Base-by-base conservation (phyloP, 2,888 invertebrate genomes). In the Cheilosia soror region DNA sequence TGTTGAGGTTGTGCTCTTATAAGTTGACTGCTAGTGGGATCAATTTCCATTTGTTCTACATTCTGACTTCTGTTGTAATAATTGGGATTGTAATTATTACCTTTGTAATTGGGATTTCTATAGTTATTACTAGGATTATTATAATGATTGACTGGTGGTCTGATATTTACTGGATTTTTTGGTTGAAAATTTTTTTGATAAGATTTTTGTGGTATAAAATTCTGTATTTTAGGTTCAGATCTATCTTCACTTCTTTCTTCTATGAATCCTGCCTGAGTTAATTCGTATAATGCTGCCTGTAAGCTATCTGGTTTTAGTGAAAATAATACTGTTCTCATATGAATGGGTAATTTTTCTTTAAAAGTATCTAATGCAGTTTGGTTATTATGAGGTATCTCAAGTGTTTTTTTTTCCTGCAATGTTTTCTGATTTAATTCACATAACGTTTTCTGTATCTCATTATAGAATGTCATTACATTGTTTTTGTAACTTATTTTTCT, bases 21-120 rank as follows among this genome's bases (percentile, higher is more conserved):
- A 20, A 20, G 20, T 20, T 20, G 20, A 20, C 20, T 20, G 2
- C 20, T 20, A 20, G 29, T 29, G 29, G 29, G 29, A 29, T 29
- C 29, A 5, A 29, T 29, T 29, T 29, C 29, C 29, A 40, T 63
- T 31, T 15, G 63, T 47, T 31, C 13, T 31, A 31, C n/a, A 27
- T n/a, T 47, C 31, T 44, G 63, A 47, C 31, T 47, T n/a, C 31
- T 47, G 33, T 47, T 63, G 63, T 47, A 63, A 47, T 47, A 47
- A 44, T 31, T 47, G 15, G 31, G 13, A 15, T 47, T 63, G 20
- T 29, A 29, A 29, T 29, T 63, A 44, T 44, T 44, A 29, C 29
- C 40, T 44, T 62, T 44, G 47, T 47, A 63, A 33, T 49, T 31
- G 15, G 47, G 47, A 63, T 47, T 29, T 29, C 29, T 29, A 29